Evolutionary conservation across 1,140 invertebrate genomes (phyloP), one percentile per base, ranked within the genome.

Genomic region (Leptinotarsa undecemlineata): DNA sequence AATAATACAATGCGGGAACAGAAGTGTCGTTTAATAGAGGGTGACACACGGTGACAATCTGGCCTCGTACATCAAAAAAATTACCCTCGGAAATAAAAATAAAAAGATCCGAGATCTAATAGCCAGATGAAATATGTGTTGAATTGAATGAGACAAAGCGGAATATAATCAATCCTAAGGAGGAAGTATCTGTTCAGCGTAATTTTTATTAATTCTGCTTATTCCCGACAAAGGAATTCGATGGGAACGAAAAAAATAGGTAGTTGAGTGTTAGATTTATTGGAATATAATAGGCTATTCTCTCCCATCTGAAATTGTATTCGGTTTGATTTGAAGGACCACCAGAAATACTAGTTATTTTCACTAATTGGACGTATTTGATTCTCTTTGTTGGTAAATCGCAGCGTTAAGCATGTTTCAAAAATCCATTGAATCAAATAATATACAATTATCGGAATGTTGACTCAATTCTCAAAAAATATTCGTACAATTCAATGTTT

Each of bases 1-100:
- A 57, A 57, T 57, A n/a, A 57, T 57, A 57, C 51, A 57, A 57
- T 57, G 51, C 51, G 51, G 51, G 51, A 57, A 57, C 51, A 57
- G 3, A 19, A 57, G 51, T 57, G 51, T 57, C 17, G n/a, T 19
- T 57, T 4, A 57, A 57, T 57, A 8, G 51, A 19, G n/a, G 51
- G 51, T 42, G 51, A 17, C 15, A 57, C 51, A 57, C n/a, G 51
- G 51, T 57, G 51, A 57, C 51, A 57, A 57, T 57, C 51, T 57
- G 51, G 51, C 51, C 15, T 57, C 51, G 51, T 57, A 57, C 51
- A 57, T 57, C 51, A 57, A 57, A 57, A 57, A 57, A 15, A 57
- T n/a, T 15, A 57, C 51, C 51, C 51, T 57, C 51, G 51, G 51
- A 57, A 57, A 57, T 57, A 57, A 57, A 57, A 57, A 57, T 57